Evolutionary conservation across 1,140 invertebrate species (phyloP).

Genomic region (Bombus ignitus): DNA sequence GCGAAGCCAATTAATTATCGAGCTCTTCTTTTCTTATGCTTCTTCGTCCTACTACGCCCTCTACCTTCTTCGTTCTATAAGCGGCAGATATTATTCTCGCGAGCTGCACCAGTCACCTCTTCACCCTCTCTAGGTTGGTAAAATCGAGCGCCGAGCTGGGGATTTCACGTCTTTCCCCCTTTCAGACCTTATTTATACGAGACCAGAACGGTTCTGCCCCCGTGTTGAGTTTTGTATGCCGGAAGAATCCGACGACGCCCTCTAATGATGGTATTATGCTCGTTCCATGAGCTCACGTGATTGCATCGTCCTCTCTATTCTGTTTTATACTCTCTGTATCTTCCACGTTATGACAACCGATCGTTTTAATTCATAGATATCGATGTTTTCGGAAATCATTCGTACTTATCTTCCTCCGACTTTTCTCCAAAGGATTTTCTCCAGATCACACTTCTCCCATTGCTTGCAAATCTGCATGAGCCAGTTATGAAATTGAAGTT

Average conservation of each 20-base stretch:
- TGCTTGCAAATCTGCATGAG: no score
- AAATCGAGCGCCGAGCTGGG: constrained; percentile 52
- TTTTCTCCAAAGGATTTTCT: background rate
- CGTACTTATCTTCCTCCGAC: background rate
- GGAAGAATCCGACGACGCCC: constrained; percentile 64
- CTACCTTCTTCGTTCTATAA: background rate
- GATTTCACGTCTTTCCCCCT: constrained; percentile 41
- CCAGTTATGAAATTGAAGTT: no score
- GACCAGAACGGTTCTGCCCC: constrained; percentile 39
- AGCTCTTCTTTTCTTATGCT: constrained; percentile 38
- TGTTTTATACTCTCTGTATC: background rate
- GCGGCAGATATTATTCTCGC: constrained; percentile 58
- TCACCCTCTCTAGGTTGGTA: constrained; percentile 1
- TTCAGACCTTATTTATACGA: constrained; percentile 44
- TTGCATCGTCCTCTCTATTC: constrained; percentile 13
- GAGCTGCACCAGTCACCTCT: background rate
- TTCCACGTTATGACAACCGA: background rate
- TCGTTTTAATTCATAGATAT: no score
- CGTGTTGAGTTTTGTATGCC: constrained; percentile 62
- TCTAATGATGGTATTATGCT: constrained; percentile 72
- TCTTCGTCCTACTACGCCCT: background rate
- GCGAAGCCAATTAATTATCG: constrained; percentile 69
- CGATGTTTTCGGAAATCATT: background rate
- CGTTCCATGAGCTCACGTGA: constrained; percentile 55
- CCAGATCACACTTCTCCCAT: no score